Base-by-base conservation (phyloP, 2,113 vertebrate genomes). In the Progne subis region DNA sequence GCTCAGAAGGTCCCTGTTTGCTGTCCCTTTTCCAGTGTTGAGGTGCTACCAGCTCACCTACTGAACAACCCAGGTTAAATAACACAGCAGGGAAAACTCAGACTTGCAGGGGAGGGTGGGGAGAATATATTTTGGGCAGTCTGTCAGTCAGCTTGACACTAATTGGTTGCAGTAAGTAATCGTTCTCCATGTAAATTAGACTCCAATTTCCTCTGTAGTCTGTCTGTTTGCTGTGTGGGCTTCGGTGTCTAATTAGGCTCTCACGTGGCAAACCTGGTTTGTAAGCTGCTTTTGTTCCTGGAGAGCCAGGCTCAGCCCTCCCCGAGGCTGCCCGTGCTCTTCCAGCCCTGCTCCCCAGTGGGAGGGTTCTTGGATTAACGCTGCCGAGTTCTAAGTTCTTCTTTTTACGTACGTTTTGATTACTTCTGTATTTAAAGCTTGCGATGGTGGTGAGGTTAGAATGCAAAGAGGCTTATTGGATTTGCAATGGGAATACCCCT, bases 141-240 rank as follows among this genome's bases (percentile, higher is more conserved):
- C 76, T 94, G 95, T 96, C 96, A 95, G 95, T 97, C 95, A 97
- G 86, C 92, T 94, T 97, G 96, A 97, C 96, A 96, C 95, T 97
- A 96, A 97, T 95, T 96, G 96, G 95, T 93, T 92, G 88, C 96
- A 94, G 83, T 96, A 96, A 88, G 95, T 97, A 96, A 96, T 97
- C 68, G 60, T 96, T 97, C 94, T 90, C 88, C 94, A 88, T 97
- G 94, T 95, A 97, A 97, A 97, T 97, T 94, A 97, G 94, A 81
- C 94, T 94, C 88, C 82, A 96, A 68, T 97, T 97, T 96, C 95
- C 96, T 94, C 95, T 94, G 76, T 93, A 94, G 92, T 94, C 91
- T 93, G 79, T 86, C 88, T 97, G 90, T 96, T 86, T 96, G 95
- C 91, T 90, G 86, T 95, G 95, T 97, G 96, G 95, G 95, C 94